These are phyloP conservation scores for Rhynchotus rufescens DNA, from an alignment of 2,797 vertebrate species.

Conservation along the genomic window DNA sequence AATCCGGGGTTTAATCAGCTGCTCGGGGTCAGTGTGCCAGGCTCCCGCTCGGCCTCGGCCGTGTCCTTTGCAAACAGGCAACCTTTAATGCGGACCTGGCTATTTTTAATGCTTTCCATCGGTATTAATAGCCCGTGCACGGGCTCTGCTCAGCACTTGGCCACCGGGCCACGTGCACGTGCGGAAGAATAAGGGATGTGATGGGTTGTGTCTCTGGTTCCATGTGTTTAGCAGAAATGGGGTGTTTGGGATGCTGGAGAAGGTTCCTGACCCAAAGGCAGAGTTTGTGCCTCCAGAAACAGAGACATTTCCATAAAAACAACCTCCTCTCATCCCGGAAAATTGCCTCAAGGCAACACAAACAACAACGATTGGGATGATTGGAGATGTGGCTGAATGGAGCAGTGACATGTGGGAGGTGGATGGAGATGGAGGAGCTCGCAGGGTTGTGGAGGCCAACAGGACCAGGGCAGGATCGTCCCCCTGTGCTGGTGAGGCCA, in stretches of 20 bases:
- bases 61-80: background rate
- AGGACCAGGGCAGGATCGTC: too few relatives aligned
- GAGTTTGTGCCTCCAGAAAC: background rate
- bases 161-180: background rate
- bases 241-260: background rate
- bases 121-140: background rate
- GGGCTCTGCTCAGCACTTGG: background rate
- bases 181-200: background rate
- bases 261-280: background rate
- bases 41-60: background rate
- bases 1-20: background rate
- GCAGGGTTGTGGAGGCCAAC: too few relatives aligned
- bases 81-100: background rate
- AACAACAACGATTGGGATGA: too few relatives aligned
- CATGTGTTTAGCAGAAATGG: background rate
- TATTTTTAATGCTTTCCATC: background rate
- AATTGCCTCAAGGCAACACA: background rate
- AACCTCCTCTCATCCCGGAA: background rate
- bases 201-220: background rate
- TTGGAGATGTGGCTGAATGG: too few relatives aligned
- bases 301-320: accelerated
- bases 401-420: too few relatives aligned
- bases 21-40: background rate
- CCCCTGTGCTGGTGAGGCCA: too few relatives aligned
- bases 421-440: too few relatives aligned